A percentile compares a stretch with the other conserved stretches of the same genome.
Conservation (phyloP, 2,888 invertebrate genomes). For the Entomobrya multifasciata region DNA sequence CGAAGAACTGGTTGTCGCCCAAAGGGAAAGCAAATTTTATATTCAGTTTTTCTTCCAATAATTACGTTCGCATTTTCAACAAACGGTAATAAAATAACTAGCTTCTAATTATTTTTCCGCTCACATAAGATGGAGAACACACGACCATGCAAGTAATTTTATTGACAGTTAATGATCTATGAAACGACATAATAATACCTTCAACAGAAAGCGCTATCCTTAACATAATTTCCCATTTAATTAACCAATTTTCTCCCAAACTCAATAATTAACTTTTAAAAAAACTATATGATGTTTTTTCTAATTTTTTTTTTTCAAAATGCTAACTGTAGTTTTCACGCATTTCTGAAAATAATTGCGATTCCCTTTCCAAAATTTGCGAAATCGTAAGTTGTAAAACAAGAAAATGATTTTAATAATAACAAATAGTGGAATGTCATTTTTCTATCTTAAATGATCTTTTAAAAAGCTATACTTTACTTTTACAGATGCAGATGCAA, state of each 20-base stretch:
- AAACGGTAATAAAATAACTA: conserved; percentile 17
- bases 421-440: conserved; percentile 45
- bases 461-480: too few relatives aligned
- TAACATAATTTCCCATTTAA: background rate
- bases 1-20: too few relatives aligned
- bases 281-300: too few relatives aligned
- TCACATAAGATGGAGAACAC: background rate
- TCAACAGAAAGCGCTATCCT: background rate
- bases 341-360: conserved; percentile 1
- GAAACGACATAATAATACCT: background rate
- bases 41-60: too few relatives aligned
- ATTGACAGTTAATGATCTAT: conserved; percentile 38
- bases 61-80: background rate
- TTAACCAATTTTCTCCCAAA: conserved; percentile 8
- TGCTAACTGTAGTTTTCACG: background rate
- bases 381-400: conserved; percentile 7
- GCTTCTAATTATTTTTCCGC: conserved; percentile 24
- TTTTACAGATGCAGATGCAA: too few relatives aligned
- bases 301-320: too few relatives aligned
- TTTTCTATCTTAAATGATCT: too few relatives aligned
- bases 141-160: background rate
- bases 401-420: conserved; percentile 6
- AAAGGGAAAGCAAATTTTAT: too few relatives aligned
- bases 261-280: too few relatives aligned
- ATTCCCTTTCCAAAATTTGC: conserved; percentile 9